Evolutionary conservation across 2,888 invertebrate genomes (phyloP), one percentile per base, ranked within the genome.

Genomic region (Drosophila quinaria): DNA sequence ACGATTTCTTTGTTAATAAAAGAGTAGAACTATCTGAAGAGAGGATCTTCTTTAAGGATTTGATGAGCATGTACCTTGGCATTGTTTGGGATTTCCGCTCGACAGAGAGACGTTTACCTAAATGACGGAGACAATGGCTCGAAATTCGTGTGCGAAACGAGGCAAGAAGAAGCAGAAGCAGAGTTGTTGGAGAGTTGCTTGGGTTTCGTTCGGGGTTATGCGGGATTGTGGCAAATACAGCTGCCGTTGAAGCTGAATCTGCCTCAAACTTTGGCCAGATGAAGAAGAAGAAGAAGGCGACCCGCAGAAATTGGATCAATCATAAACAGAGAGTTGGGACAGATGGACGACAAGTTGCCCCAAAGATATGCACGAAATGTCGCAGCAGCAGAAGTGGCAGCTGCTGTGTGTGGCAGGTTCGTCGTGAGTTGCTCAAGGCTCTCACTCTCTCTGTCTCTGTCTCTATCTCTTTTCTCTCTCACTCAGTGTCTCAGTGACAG

Each of bases 241-340:
- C 46, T 60, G 52, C 11, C 39, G 49, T 1, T 15, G 19, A 2
- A 13, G 19, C 9, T 46, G 49, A 13, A 2, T 37, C 37, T 46
- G 52, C 17, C 15, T 2, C 56, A 47, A 25, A 29, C 17, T 50
- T 35, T 44, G 42, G 31, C 19, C 29, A 54, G 58, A 29, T 17
- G 33, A 17, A 22, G 31, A 25, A 5, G 25, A 19, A 19, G 19
- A 25, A 25, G 29, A 29, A 37, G 49, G 19, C 37, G 17, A 63
- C 56, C 89, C 89, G 89, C 90, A 91, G 86, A 90, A 90, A 91
- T 88, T 89, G 90, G 90, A 90, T 90, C 87, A 90, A 80, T 83
- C 78, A 78, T 74, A 74, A 68, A 62, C 55, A 52, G 49, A 37
- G 49, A 31, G 62, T 15, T 41, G 47, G 31, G 58, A 58, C 58